A percentile compares a stretch with the other conserved stretches of the same genome.
These are phyloP conservation scores for Mesembrinibis cayennensis DNA, from an alignment of 2,113 vertebrate genomes.

Conservation along the genomic window DNA sequence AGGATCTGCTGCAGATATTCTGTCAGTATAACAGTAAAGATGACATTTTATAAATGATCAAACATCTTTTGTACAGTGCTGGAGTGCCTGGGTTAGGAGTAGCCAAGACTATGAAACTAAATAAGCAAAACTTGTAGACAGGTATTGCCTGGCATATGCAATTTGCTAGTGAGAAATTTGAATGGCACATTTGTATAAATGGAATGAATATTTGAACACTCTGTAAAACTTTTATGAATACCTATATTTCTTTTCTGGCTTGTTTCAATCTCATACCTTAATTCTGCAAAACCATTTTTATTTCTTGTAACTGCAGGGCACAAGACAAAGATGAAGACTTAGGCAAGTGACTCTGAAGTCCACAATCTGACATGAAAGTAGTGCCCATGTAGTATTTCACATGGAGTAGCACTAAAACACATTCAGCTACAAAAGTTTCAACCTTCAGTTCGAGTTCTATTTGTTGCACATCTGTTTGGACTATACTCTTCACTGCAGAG, in stretches of 20 bases:
- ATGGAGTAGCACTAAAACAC: neutral
- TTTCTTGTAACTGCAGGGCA: neutral
- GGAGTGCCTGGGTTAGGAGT: neutral
- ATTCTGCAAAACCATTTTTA: neutral
- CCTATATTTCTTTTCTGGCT: slow-evolving; percentile 20
- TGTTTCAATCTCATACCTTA: neutral
- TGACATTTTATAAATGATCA: slow-evolving; percentile 14
- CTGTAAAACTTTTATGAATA: slow-evolving; percentile 48
- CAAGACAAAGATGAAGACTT: neutral
- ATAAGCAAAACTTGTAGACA: neutral
- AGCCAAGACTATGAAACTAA: neutral
- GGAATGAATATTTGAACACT: slow-evolving; percentile 48
- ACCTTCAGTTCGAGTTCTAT: neutral
- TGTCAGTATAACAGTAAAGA: neutral
- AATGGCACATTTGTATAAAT: slow-evolving; percentile 35
- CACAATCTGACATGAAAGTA: neutral
- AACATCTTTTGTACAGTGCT: neutral
- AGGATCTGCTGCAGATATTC: neutral
- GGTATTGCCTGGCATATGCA: slow-evolving; percentile 1
- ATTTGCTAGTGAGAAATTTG: slow-evolving; percentile 16
- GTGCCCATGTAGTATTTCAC: neutral
- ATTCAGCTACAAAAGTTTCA: neutral
- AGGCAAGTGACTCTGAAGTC: neutral
- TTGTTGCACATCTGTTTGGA: neutral
- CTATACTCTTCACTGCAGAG: neutral